These are phyloP conservation scores for Nasonia giraulti DNA, from an alignment of 1,140 invertebrate genomes.

Conservation along the genomic window DNA sequence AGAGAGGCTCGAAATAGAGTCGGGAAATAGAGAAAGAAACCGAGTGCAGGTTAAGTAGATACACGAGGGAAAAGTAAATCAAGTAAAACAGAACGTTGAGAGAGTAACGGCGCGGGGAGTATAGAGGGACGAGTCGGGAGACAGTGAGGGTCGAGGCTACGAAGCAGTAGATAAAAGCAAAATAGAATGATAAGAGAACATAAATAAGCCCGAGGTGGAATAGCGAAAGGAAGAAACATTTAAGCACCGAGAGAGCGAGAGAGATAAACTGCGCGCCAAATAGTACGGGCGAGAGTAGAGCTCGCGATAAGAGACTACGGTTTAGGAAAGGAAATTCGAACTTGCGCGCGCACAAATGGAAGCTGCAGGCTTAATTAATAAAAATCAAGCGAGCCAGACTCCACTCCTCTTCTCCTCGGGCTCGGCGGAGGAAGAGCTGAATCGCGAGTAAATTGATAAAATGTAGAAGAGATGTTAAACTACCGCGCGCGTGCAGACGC, in stretches of 20 bases:
- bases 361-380: slow-evolving; percentile 33
- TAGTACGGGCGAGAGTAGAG: background rate
- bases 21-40: slow-evolving; percentile 17
- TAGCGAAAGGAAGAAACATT: slow-evolving; percentile 37
- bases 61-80: slow-evolving; percentile 37
- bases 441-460: slow-evolving; percentile 31
- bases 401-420: too few species aligned
- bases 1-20: slow-evolving; percentile 2
- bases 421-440: background rate
- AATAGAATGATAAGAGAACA: slow-evolving; percentile 47
- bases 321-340: slow-evolving; percentile 23
- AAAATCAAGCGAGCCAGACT: background rate
- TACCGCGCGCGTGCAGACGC: too few species aligned
- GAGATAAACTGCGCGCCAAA: slow-evolving; percentile 32
- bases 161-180: slow-evolving; percentile 39
- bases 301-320: slow-evolving; percentile 16
- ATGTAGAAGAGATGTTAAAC: slow-evolving; percentile 7
- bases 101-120: background rate
- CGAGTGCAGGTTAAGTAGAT: slow-evolving; percentile 19
- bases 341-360: background rate
- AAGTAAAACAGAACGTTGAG: slow-evolving; percentile 30
- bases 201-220: slow-evolving; percentile 41
- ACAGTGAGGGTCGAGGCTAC: slow-evolving; percentile 32
- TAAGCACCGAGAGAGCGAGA: slow-evolving; percentile 1
- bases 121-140: background rate